Conservation (phyloP, 2,113 vertebrate genomes). For the Cinclus mexicanus region DNA sequence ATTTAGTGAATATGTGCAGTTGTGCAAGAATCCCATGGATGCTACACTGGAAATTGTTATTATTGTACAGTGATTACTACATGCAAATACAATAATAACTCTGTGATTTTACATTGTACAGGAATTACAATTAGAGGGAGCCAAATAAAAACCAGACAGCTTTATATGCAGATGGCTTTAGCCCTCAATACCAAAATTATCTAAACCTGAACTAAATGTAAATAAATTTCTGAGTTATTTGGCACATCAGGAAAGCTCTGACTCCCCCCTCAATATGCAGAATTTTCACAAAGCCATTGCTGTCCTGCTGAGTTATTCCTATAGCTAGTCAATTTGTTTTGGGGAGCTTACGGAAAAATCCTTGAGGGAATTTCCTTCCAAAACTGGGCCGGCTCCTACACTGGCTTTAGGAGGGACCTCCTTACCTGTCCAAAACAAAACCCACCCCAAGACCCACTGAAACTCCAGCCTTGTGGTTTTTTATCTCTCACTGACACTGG, state of each 20-base stretch:
- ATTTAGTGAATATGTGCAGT: background rate
- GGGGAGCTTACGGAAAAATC: background rate
- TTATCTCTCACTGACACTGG: background rate
- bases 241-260: background rate
- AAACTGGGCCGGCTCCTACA: background rate
- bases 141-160: slow-evolving; percentile 5
- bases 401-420: background rate
- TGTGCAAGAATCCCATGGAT: background rate
- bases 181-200: background rate
- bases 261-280: background rate
- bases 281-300: background rate
- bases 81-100: background rate
- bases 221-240: background rate
- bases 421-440: background rate
- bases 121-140: slow-evolving; percentile 11
- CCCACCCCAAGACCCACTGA: background rate
- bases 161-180: background rate
- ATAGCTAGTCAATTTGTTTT: background rate
- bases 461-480: background rate
- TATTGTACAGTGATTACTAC: background rate
- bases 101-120: background rate
- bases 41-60: background rate
- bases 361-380: background rate
- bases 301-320: background rate
- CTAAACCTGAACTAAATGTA: background rate